Evolutionary conservation across 2,113 vertebrate genomes (phyloP), one percentile per base, ranked within the genome.

Genomic region (Guaruba guarouba): DNA sequence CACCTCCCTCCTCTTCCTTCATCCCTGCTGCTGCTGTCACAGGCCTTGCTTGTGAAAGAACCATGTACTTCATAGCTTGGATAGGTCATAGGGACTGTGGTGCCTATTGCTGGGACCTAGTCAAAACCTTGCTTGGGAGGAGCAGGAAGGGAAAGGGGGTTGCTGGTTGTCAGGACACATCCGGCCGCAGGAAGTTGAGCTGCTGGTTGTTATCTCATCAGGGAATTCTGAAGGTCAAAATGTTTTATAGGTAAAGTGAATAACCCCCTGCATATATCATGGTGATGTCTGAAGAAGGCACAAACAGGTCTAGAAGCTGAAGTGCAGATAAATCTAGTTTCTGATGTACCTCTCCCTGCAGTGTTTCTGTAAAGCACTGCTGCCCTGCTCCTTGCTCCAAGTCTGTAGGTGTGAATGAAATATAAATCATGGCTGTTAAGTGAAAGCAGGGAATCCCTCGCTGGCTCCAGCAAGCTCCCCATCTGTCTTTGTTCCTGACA

Each of bases 401-500:
- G 71, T 37, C 46, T 2, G 1, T 6, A 86, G 90, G 75, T 63
- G 64, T 0, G 3, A 80, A 67, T 67, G 79, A 70, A 82, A 83
- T 64, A 86, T 49, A 91, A 94, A 93, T 90, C 8, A 29, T 71
- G 51, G 81, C 86, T 88, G 83, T 51, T 93, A 67, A 61, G 74
- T 71, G 76, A 44, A 66, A 79, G 77, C 74, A 81, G 77, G 88
- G 90, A 94, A 92, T 93, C 83, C 88, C 83, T 92, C 2, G 1
- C 80, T 91, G 77, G 52, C 92, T 96, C 82, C 93, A 86, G 44
- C 4, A 1, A 86, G 69, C 64, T 86, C 61, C 69, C 44, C 62
- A 88, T 93, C 88, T 64, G 48, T 95, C 90, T 96, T 82, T 77
- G 41, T 54, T 75, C 90, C 66, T 91, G 94, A 84, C 94, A 93